Evolutionary conservation across 2,888 invertebrate genomes (phyloP).

Genomic region (Hartigia nigra): DNA sequence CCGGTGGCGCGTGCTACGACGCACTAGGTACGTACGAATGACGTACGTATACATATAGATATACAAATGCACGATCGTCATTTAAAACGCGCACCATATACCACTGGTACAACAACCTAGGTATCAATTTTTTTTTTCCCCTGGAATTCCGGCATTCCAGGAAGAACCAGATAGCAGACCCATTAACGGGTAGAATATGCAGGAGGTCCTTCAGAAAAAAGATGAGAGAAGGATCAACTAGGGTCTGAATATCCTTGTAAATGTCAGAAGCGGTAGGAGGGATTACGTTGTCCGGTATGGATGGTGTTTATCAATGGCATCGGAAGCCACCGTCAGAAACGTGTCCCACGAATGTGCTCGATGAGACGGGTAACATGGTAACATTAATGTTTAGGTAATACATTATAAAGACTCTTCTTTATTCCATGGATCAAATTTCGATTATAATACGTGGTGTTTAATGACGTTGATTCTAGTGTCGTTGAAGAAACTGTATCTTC

Average conservation of each 20-base stretch:
- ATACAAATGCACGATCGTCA: background rate
- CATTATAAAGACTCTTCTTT: background rate
- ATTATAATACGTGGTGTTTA: background rate
- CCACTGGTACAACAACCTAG: background rate
- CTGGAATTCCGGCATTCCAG: background rate
- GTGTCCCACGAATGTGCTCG: background rate
- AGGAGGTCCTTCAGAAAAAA: background rate
- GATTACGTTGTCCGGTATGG: too few species aligned
- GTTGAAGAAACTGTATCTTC: background rate
- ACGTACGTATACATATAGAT: background rate
- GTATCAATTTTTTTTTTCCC: background rate
- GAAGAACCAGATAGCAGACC: background rate
- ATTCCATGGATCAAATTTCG: background rate
- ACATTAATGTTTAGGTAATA: background rate
- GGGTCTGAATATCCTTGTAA: background rate
- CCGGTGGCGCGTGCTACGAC: background rate
- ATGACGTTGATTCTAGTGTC: background rate
- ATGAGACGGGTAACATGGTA: background rate
- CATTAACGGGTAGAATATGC: background rate
- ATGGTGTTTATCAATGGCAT: background rate
- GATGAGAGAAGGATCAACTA: background rate
- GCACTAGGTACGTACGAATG: background rate
- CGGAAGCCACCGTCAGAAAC: background rate
- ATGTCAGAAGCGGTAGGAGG: background rate
- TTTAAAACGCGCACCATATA: background rate